Evolutionary conservation across 2,888 invertebrate species (phyloP).

Genomic region (Rhyacophila evoluta): DNA sequence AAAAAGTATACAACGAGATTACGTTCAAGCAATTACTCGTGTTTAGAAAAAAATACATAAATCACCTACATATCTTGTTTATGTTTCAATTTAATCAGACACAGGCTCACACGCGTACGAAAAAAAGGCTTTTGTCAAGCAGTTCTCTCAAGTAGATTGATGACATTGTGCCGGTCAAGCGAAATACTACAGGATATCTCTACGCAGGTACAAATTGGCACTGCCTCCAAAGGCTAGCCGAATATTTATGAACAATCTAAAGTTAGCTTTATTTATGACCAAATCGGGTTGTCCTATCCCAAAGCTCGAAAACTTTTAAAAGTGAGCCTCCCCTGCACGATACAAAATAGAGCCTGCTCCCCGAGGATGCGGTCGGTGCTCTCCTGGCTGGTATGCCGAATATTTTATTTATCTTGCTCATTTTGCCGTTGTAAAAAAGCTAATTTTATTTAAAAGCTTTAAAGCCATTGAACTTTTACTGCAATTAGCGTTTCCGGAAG

Average conservation of each 20-base stretch:
- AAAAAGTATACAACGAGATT: no score
- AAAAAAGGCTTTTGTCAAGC: neutral
- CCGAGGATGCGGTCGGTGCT: constrained; percentile 64
- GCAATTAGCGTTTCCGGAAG: neutral
- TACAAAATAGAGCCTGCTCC: neutral
- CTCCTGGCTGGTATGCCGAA: constrained; percentile 80
- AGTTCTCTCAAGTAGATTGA: neutral
- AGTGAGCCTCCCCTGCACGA: neutral
- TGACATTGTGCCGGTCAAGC: neutral
- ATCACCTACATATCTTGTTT: no score
- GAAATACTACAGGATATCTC: neutral
- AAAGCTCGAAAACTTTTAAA: neutral
- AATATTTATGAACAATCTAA: constrained; percentile 24
- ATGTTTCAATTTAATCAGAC: no score
- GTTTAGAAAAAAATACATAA: no score
- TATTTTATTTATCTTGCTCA: constrained; percentile 27
- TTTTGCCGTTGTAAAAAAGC: constrained; percentile 5
- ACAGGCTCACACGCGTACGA: no score
- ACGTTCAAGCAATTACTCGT: no score
- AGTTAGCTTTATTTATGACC: constrained; percentile 21
- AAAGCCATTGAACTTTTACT: neutral
- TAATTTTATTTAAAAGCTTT: constrained; percentile 2
- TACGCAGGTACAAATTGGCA: neutral
- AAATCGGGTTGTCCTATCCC: constrained; percentile 17
- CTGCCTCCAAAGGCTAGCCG: neutral